Percentiles rank a stretch among this genome's conserved stretches.
phyloP scores from a whole-genome alignment of 2,113 vertebrate genomes.

The Orientallactaga bullata region DNA sequence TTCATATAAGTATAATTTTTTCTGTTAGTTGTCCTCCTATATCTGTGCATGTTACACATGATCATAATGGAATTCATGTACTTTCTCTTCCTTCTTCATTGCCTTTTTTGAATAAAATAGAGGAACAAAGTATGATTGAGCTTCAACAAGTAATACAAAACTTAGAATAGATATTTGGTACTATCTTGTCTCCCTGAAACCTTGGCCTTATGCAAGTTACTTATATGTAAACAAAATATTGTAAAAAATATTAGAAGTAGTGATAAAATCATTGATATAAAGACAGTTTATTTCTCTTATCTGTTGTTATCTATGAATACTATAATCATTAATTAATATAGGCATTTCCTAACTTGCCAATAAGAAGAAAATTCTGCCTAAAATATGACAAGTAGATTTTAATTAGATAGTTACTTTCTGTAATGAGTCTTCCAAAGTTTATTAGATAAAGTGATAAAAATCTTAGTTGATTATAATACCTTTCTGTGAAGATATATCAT shows the following conservation, averaged over 20 bases:
- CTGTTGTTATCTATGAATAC: not conserved
- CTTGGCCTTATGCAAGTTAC: not conserved
- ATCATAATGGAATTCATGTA: not conserved
- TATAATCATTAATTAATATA: constrained; percentile 3
- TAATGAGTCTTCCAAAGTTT: constrained; percentile 30
- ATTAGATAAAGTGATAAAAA: constrained; percentile 33
- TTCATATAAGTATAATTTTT: not conserved
- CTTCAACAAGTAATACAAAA: not conserved
- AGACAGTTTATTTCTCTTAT: constrained; percentile 9
- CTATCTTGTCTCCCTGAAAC: not conserved
- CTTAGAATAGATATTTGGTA: not conserved
- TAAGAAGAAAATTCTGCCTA: constrained; percentile 51
- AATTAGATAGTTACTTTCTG: not conserved
- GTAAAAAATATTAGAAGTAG: constrained; percentile 15
- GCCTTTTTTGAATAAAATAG: not conserved
- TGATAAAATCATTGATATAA: not conserved
- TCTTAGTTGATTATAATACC: not conserved
- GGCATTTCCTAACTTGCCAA: not conserved
- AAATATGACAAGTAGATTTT: not conserved
- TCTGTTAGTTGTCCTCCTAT: not conserved
- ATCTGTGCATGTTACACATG: not conserved
- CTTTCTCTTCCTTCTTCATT: not conserved
- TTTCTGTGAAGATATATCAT: constrained; percentile 22
- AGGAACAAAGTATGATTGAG: not conserved
- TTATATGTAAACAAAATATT: not conserved